Conservation (phyloP, 2,888 invertebrate species). For the Eupeodes luniger region DNA sequence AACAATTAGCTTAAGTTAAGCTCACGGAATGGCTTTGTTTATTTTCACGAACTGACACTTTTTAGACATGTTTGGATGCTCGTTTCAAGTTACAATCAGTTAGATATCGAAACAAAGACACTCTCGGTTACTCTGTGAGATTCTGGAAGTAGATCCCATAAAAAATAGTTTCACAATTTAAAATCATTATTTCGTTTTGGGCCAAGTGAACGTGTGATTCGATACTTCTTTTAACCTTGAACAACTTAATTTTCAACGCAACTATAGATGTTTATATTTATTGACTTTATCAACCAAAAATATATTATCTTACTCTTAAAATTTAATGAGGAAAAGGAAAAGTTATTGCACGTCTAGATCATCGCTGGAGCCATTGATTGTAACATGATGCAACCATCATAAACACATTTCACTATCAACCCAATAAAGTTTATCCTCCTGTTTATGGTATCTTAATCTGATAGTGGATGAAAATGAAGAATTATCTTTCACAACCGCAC, state of each 20-base stretch:
- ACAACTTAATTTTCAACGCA: not conserved
- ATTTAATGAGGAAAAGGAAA: constrained; percentile 1
- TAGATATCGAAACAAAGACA: too few relatives aligned
- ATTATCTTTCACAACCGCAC: constrained; percentile 33
- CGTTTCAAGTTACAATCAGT: too few relatives aligned
- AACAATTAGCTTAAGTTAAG: too few relatives aligned
- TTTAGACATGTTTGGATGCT: too few relatives aligned
- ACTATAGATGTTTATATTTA: not conserved
- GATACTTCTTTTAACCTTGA: not conserved
- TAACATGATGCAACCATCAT: constrained; percentile 45
- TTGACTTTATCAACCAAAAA: not conserved
- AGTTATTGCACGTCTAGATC: constrained; percentile 22
- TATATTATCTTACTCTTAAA: not conserved
- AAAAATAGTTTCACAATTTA: too few relatives aligned
- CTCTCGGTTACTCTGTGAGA: too few relatives aligned
- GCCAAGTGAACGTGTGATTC: not conserved
- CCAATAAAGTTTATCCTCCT: constrained; percentile 19
- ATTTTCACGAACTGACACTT: too few relatives aligned
- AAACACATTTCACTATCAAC: constrained; percentile 47
- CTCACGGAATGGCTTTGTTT: too few relatives aligned
- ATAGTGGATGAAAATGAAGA: constrained; percentile 23
- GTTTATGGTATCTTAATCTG: not conserved
- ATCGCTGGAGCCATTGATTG: constrained; percentile 1
- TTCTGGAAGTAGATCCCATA: too few relatives aligned
- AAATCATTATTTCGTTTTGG: too few relatives aligned